These are phyloP conservation scores for Carterocephalus palaemon DNA, from an alignment of 2,888 invertebrate genomes.

Conservation along the genomic window DNA sequence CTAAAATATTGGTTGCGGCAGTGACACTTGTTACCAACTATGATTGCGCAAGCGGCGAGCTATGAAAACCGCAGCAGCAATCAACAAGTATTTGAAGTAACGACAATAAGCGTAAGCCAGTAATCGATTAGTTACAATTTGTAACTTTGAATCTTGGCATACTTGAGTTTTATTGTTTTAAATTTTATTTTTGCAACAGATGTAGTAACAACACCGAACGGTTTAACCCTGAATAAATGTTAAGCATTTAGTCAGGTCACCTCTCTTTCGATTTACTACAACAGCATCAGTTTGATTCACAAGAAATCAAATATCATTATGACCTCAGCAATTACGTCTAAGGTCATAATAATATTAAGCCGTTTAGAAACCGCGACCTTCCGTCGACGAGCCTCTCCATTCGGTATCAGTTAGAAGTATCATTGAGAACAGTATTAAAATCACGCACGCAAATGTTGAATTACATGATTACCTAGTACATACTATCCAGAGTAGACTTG, in stretches of 20 bases:
- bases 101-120: slow-evolving; percentile 22
- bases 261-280: slow-evolving; percentile 25
- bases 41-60: slow-evolving; percentile 31
- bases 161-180: slow-evolving; percentile 19
- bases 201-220: slow-evolving; percentile 6
- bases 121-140: slow-evolving; percentile 31
- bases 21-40: slow-evolving; percentile 43
- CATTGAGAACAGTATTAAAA: slow-evolving; percentile 2
- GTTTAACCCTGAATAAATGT: slow-evolving; percentile 1
- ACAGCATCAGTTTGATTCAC: slow-evolving; percentile 29
- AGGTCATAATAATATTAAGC: slow-evolving; percentile 40
- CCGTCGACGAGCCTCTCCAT: slow-evolving; percentile 15
- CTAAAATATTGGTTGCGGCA: too few species aligned
- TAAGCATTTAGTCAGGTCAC: slow-evolving; percentile 6
- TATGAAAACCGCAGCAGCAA: slow-evolving; percentile 30
- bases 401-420: slow-evolving; percentile 8
- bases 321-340: slow-evolving; percentile 38
- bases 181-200: slow-evolving; percentile 20
- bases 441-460: slow-evolving; percentile 8
- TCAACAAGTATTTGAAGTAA: slow-evolving; percentile 29
- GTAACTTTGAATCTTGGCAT: slow-evolving; percentile 1
- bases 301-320: slow-evolving; percentile 36
- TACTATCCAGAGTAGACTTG: slow-evolving; percentile 29
- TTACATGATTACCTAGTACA: slow-evolving; percentile 15
- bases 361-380: slow-evolving; percentile 34